Evolutionary conservation across 2,797 vertebrate genomes (phyloP), one percentile per base, ranked within the genome.

Genomic region (Megalops cyprinoides): DNA sequence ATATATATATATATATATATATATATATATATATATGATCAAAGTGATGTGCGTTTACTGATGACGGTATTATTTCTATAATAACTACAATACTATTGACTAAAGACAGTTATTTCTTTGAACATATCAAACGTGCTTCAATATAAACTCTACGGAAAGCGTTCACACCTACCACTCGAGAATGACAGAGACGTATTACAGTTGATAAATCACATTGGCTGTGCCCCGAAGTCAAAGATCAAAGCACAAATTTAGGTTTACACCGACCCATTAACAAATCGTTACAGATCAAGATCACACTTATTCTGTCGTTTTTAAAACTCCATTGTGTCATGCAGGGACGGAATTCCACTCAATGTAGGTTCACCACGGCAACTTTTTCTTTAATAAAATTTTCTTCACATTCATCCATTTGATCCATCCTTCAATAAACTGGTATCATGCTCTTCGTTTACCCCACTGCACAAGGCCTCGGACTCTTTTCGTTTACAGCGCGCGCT

Each of bases 391-490:
- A 42, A 44, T 20, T 20, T n/a, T 44, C 23, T 78, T 51, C 65
- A 71, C 39, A 71, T 44, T n/a, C n/a, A n/a, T n/a, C n/a, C n/a
- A n/a, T n/a, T n/a, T n/a, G n/a, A n/a, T n/a, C 39, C 18, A 60
- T 62, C 31, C 25, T 58, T 31, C 71, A 42, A 44, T 75, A 75
- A 73, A 71, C 44, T 28, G 42, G 62, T 73, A 48, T 28, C 37
- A 44, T n/a, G 31, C 77, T 20, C 42, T 75, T 60, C 78, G 25
- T 42, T 37, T 55, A 67, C 53, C 55, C 81, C 62, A 81, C 37
- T 84, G 81, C 37, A 74, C 77, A 80, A 86, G 84, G 88, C 86
- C 85, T 83, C 76, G 76, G 78, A 65, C 58, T 56, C 82, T 60
- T 75, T 71, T 73, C 73, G 67, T 53, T 77, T 79, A 74, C 62